Conservation (phyloP, 2,797 vertebrate genomes). For the Agapornis canus region DNA sequence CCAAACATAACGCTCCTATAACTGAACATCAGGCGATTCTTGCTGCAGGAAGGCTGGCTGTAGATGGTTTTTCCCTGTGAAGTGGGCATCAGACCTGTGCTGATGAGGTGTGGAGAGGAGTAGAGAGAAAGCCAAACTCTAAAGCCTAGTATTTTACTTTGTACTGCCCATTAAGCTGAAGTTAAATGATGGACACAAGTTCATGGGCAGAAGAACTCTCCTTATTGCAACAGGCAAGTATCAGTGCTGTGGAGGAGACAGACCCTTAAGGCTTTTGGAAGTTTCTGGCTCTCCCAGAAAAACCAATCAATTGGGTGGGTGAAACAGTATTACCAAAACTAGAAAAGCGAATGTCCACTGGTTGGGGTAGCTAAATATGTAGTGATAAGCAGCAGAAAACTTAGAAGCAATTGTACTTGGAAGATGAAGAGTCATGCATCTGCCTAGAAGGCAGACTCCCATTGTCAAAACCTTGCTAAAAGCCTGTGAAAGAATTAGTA, state of each 20-base stretch:
- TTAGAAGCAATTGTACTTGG: background rate
- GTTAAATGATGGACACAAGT: background rate
- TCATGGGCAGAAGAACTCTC: background rate
- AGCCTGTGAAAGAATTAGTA: background rate
- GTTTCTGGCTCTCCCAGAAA: background rate
- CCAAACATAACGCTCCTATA: background rate
- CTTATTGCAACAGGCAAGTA: background rate
- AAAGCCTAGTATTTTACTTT: background rate
- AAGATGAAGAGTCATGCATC: fast-evolving
- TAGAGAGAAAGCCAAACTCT: background rate
- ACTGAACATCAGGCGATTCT: background rate
- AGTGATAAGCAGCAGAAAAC: background rate
- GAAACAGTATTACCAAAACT: background rate
- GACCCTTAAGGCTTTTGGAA: background rate
- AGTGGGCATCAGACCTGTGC: background rate
- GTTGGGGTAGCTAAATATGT: background rate
- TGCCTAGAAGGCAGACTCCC: background rate
- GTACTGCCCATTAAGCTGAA: background rate
- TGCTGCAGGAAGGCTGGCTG: background rate
- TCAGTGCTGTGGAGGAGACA: background rate
- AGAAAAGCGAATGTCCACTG: background rate
- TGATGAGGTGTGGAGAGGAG: background rate
- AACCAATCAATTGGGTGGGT: background rate
- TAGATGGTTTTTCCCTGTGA: background rate
- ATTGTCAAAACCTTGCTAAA: background rate